Percentiles rank a stretch among this genome's conserved stretches.
These are phyloP conservation scores for Papilio elwesi DNA, from an alignment of 2,888 invertebrate genomes.

Conservation along the genomic window DNA sequence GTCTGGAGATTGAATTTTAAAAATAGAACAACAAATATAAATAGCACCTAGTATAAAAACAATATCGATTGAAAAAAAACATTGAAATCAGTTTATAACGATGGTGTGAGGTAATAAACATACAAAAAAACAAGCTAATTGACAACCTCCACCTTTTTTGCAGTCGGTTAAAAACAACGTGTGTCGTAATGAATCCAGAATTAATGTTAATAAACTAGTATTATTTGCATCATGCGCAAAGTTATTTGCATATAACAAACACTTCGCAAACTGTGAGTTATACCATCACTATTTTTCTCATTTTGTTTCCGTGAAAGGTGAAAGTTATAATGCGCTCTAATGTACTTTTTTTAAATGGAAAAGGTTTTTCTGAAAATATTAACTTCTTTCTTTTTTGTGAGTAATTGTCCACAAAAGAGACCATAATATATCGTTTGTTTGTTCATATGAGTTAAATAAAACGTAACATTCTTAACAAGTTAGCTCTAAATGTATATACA, in stretches of 20 bases:
- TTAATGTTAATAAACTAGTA: conserved; percentile 13
- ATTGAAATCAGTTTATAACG: too few species aligned
- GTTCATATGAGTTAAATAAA: too few species aligned
- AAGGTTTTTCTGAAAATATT: conserved; percentile 9
- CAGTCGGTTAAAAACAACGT: neutral
- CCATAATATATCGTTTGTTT: too few species aligned
- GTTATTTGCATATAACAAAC: conserved; percentile 16
- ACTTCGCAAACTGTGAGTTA: conserved; percentile 21
- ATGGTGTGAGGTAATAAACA: too few species aligned
- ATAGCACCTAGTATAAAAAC: too few species aligned
- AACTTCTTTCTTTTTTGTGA: neutral
- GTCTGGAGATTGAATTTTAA: too few species aligned
- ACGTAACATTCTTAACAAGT: too few species aligned
- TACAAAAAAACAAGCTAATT: too few species aligned
- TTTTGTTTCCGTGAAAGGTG: conserved; percentile 10
- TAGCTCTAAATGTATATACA: too few species aligned
- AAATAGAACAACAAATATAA: too few species aligned
- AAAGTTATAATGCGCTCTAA: conserved; percentile 18
- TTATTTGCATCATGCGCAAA: conserved; percentile 9
- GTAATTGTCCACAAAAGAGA: neutral
- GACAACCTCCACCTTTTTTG: too few species aligned
- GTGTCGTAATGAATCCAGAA: neutral
- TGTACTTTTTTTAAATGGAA: conserved; percentile 18
- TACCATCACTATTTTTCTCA: conserved; percentile 17
- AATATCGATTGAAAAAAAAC: too few species aligned